A percentile compares a stretch with the other conserved stretches of the same genome.
phyloP scores from a whole-genome alignment of 2,113 vertebrate species.

The Podarcis muralis region DNA sequence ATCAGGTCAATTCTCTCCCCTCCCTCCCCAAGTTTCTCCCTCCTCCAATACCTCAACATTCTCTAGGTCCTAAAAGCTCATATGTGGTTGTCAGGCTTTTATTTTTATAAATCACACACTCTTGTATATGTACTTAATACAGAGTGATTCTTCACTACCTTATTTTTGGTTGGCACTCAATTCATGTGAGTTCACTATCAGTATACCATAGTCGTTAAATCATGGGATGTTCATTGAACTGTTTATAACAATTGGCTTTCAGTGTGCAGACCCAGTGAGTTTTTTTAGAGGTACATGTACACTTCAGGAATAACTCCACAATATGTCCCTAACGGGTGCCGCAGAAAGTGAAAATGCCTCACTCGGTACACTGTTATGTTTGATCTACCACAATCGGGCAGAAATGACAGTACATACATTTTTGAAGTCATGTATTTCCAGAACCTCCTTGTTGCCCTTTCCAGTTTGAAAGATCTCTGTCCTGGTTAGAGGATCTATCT shows the following conservation, averaged over 20 bases:
- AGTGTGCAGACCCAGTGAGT: neutral
- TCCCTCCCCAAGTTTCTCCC: neutral
- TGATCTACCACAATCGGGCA: neutral
- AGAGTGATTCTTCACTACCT: neutral
- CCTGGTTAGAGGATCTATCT: constrained; percentile 85
- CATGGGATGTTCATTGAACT: neutral
- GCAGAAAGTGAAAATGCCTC: too few relatives aligned
- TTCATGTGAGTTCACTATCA: too few relatives aligned
- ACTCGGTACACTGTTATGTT: neutral
- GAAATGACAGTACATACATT: constrained; percentile 79
- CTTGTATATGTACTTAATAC: too few relatives aligned
- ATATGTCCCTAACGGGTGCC: neutral
- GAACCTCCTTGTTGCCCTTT: constrained; percentile 87
- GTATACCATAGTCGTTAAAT: neutral
- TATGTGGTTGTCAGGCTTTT: neutral
- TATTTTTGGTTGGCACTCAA: neutral
- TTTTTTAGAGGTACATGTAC: neutral
- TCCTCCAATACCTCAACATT: neutral
- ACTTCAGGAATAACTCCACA: neutral
- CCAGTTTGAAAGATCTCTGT: constrained; percentile 89
- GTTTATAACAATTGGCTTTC: neutral
- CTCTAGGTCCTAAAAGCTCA: neutral
- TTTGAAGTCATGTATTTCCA: constrained; percentile 96
- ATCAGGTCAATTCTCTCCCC: neutral
- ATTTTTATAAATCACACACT: neutral